Base-by-base conservation (phyloP, 1,140 invertebrate genomes). In the Tetranychus cinnabarinus region DNA sequence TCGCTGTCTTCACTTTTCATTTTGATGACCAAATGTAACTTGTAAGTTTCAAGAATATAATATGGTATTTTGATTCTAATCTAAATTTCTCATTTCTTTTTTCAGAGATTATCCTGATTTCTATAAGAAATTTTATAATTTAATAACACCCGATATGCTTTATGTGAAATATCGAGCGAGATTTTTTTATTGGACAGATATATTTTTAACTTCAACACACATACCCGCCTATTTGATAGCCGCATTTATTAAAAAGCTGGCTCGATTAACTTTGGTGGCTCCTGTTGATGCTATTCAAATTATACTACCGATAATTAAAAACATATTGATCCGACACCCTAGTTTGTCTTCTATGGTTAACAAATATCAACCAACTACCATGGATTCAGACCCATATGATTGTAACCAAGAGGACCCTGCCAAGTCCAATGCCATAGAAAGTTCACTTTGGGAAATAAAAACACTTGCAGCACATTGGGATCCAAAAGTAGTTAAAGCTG, bases 1-100 rank as follows among this genome's bases (percentile, higher is more conserved):
- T 86, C 90, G 10, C 74, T 97, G n/a, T 88, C 93, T 72, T 90
- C 90, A 12, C 80, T 97, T 15, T 90, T 92, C 69, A 80, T 83
- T 50, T 74, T 97, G 45, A 89, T 97, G 62, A 82, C 85, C 59
- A 82, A 85, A 63, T 82, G 93, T 70, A 93, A 97, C 73, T 79
- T 97, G 72, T 80, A 72, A 77, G 76, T 74, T 2, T 10, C 31
- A 39, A 15, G 13, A 12, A 8, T 12, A 65, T 63, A 56, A 36
- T n/a, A 8, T 31, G 56, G 37, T 63, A 60, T 55, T 47, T 59
- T 65, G 23, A 36, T 57, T 34, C 58, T 34, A 54, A 54, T 15
- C n/a, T 48, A 59, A 50, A 42, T 64, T 58, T 65, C 50, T 50
- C 65, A 63, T 62, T 45, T 63, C 64, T 23, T 60, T 68, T 65